These are phyloP conservation scores for Ophion slaviceki DNA, from an alignment of 2,888 invertebrate species.

Conservation along the genomic window DNA sequence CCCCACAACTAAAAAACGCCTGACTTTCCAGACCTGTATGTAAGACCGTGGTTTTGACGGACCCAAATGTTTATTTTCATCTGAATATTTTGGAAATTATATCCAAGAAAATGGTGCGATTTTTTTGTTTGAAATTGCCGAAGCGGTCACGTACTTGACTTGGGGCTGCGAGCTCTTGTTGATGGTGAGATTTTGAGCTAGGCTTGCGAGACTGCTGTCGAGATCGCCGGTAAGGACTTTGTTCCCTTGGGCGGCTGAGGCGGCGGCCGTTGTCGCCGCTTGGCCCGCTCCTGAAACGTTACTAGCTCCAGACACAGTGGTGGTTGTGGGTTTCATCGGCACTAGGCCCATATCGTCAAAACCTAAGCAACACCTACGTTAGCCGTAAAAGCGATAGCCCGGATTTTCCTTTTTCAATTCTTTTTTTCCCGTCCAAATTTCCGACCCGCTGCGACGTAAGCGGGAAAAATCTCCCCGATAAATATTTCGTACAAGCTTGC, in stretches of 20 bases:
- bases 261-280: conserved; percentile 83
- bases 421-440: not conserved
- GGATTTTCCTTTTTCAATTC: not conserved
- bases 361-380: conserved; percentile 83
- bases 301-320: conserved; percentile 78
- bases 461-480: no score
- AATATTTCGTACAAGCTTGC: no score
- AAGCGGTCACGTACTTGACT: conserved; percentile 88
- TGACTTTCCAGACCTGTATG: no score
- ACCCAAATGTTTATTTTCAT: not conserved
- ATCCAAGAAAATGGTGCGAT: not conserved
- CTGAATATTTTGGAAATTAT: conserved; percentile 26
- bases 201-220: conserved; percentile 95
- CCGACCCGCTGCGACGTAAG: not conserved
- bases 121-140: not conserved
- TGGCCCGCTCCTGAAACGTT: conserved; percentile 81
- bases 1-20: no score
- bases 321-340: conserved; percentile 85
- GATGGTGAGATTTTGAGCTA: conserved; percentile 96
- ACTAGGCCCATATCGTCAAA: conserved; percentile 91
- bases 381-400: conserved; percentile 66
- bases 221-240: conserved; percentile 96
- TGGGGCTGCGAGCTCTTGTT: conserved; percentile 90
- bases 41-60: no score
- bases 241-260: conserved; percentile 85